Percentiles rank a stretch among this genome's conserved stretches.
Evolutionary conservation across 2,797 vertebrate genomes (phyloP).

Genomic region (Nannoperca obscura): DNA sequence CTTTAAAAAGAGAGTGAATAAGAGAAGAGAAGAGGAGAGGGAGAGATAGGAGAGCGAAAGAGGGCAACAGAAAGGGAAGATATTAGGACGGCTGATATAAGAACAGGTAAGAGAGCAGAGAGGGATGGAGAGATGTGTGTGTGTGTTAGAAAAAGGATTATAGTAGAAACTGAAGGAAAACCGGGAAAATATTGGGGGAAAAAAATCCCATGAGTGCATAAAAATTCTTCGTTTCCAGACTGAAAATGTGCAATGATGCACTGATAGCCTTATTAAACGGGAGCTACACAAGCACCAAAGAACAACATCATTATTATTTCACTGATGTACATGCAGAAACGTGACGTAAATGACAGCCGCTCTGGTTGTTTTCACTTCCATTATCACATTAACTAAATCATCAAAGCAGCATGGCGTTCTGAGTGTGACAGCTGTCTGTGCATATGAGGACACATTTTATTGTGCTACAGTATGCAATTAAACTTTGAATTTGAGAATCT

Average conservation of each 20-base stretch:
- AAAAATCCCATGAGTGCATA: not conserved
- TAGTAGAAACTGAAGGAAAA: slow-evolving; percentile 31
- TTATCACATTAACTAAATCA: slow-evolving; percentile 65
- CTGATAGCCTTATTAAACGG: slow-evolving; percentile 40
- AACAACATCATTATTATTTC: slow-evolving; percentile 53
- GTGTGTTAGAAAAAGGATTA: slow-evolving; percentile 18
- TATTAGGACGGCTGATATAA: slow-evolving; percentile 46
- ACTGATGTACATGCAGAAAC: slow-evolving; percentile 44
- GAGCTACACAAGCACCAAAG: slow-evolving; percentile 10
- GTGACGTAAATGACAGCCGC: slow-evolving; percentile 49
- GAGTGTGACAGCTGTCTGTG: slow-evolving; percentile 74
- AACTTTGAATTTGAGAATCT: slow-evolving; percentile 65
- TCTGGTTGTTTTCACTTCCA: slow-evolving; percentile 59
- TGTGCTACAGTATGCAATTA: slow-evolving; percentile 60
- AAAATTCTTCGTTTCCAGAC: slow-evolving; percentile 9
- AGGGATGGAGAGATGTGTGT: slow-evolving; percentile 19
- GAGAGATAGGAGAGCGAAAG: slow-evolving; percentile 5
- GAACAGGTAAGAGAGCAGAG: slow-evolving; percentile 46
- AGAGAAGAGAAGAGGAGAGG: not conserved
- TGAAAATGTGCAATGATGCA: slow-evolving; percentile 24
- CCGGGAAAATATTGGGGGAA: not conserved
- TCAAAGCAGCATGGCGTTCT: slow-evolving; percentile 56
- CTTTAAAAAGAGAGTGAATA: slow-evolving; percentile 24
- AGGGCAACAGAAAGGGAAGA: slow-evolving; percentile 15
- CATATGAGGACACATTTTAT: slow-evolving; percentile 60